Evolutionary conservation across 2,113 vertebrate species (phyloP).

Genomic region (Alethe castanea): DNA sequence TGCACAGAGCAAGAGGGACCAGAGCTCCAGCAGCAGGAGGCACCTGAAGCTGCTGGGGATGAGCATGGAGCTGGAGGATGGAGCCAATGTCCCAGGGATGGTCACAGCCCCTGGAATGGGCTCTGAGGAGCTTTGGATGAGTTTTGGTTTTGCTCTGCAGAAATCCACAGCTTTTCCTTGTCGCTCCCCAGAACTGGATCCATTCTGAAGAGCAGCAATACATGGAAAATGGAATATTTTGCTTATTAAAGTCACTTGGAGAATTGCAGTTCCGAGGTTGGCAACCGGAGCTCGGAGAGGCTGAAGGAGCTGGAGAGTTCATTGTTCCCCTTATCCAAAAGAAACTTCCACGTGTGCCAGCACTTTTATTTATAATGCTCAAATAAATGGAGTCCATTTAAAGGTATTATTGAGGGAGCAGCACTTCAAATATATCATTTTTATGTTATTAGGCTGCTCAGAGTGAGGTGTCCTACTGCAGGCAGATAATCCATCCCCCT

Average conservation of each 20-base stretch:
- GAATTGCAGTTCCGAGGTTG: slow-evolving; percentile 45
- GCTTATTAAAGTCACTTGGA: slow-evolving; percentile 41
- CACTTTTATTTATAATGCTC: slow-evolving; percentile 42
- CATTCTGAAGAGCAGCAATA: slow-evolving; percentile 10
- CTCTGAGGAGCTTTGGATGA: background rate
- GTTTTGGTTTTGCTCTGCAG: background rate
- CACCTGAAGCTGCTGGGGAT: background rate
- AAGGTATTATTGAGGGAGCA: slow-evolving; percentile 33
- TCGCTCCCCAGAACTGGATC: slow-evolving; percentile 3
- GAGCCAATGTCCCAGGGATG: background rate
- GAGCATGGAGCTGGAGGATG: background rate
- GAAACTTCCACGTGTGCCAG: slow-evolving; percentile 38
- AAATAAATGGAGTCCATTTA: slow-evolving; percentile 41
- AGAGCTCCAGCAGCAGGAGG: background rate
- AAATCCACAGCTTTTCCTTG: background rate
- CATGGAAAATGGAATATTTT: slow-evolving; percentile 50
- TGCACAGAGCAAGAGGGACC: background rate
- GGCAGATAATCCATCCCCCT: background rate
- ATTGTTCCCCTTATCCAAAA: slow-evolving; percentile 20
- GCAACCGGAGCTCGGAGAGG: slow-evolving; percentile 14
- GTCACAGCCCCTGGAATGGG: background rate
- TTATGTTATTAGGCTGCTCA: slow-evolving; percentile 40
- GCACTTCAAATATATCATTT: slow-evolving; percentile 24
- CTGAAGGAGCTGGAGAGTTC: slow-evolving; percentile 51
- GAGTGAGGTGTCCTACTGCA: slow-evolving; percentile 44